Percentiles rank a stretch among this genome's conserved stretches.
Evolutionary conservation across 1,140 invertebrate genomes (phyloP).

Genomic region (Lasaia peninsularis): DNA sequence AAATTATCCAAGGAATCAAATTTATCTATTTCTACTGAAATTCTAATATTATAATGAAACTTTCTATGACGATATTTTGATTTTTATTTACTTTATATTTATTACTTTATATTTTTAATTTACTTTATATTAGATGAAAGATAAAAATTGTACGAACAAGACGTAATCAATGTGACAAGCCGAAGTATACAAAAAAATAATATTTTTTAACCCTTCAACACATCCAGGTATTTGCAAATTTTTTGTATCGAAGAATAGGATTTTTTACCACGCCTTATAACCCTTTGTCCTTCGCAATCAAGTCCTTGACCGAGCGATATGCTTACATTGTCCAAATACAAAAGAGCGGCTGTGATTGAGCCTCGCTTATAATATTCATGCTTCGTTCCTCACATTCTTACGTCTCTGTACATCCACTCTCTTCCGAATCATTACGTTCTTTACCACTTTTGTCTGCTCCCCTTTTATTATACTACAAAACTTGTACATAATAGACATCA

Average conservation of each 20-base stretch:
- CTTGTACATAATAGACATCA: constrained; percentile 57
- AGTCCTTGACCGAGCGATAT: constrained; percentile 64
- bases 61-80: no score
- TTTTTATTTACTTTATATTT: no score
- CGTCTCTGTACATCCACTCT: constrained; percentile 56
- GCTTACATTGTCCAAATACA: constrained; percentile 50
- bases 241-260: constrained; percentile 19
- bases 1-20: no score
- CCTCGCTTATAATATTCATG: constrained; percentile 67
- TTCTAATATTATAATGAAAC: no score
- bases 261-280: constrained; percentile 44
- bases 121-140: no score
- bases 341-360: constrained; percentile 63
- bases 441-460: constrained; percentile 60
- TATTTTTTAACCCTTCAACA: neutral
- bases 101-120: no score
- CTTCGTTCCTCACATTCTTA: constrained; percentile 60
- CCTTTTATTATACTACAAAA: constrained; percentile 59
- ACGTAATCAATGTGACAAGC: no score
- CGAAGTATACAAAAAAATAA: neutral
- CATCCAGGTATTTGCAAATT: neutral
- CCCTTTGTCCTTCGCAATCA: constrained; percentile 64
- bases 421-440: constrained; percentile 73
- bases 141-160: no score
- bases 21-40: no score